phyloP scores from a whole-genome alignment of 2,888 invertebrate species.

The Acanthoscelides obtectus region DNA sequence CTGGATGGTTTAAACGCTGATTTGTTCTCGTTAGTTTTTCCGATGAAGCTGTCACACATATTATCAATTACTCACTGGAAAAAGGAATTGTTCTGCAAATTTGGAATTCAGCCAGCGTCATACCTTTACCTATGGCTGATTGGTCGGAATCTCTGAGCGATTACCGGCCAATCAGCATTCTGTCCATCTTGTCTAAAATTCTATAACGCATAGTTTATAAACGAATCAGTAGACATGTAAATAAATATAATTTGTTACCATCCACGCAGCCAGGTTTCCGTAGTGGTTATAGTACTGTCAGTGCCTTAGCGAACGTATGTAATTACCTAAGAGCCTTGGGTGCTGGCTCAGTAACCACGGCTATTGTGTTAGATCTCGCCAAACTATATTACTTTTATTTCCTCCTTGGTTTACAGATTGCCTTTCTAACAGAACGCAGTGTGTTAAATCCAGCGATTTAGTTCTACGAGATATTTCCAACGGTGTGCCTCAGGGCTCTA shows the following conservation, averaged over 20 bases:
- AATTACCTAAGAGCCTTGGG: conserved; percentile 6
- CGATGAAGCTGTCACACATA: conserved; percentile 1
- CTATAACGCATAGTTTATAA: conserved; percentile 8
- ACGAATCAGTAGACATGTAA: conserved; percentile 4
- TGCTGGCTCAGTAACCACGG: conserved; percentile 2
- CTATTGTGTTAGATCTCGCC: conserved; percentile 8
- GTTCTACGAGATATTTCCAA: too few relatives aligned
- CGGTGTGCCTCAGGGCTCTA: too few relatives aligned
- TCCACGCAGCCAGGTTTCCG: conserved; percentile 10
- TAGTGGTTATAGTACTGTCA: conserved; percentile 6
- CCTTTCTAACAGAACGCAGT: conserved; percentile 3
- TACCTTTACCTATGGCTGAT: conserved; percentile 5
- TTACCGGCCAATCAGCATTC: conserved; percentile 7
- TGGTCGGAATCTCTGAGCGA: conserved; percentile 2
- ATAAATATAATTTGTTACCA: too few relatives aligned
- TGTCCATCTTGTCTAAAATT: conserved; percentile 5
- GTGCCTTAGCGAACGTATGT: conserved; percentile 7
- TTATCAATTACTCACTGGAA: conserved; percentile 1
- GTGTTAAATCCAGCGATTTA: conserved; percentile 1
- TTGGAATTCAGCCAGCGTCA: conserved; percentile 9
- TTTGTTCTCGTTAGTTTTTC: too few relatives aligned
- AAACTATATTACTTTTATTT: conserved; percentile 9
- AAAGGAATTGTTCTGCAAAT: background rate
- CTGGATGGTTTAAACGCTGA: too few relatives aligned
- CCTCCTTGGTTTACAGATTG: conserved; percentile 3